phyloP scores from a whole-genome alignment of 1,140 invertebrate genomes.

The Scaptomyza hsui region DNA sequence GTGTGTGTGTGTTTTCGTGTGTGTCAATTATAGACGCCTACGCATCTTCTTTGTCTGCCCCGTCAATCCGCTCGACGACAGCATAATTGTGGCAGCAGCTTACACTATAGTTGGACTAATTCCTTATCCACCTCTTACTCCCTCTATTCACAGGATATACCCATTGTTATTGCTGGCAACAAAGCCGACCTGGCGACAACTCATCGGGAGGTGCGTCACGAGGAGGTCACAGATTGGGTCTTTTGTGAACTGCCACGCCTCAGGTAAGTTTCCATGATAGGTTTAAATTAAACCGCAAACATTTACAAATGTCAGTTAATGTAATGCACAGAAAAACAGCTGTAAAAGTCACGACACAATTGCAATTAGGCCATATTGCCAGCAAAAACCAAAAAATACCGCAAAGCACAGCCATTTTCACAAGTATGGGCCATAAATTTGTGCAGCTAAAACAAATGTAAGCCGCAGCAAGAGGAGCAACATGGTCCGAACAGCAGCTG shows the following conservation, averaged over 20 bases:
- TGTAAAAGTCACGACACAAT: constrained; percentile 15
- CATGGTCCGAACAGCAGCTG: constrained; percentile 7
- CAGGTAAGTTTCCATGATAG: constrained; percentile 84
- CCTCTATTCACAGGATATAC: constrained; percentile 87
- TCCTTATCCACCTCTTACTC: constrained; percentile 1
- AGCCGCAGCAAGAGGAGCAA: not conserved
- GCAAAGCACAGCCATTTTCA: constrained; percentile 63
- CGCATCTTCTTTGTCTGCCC: constrained; percentile 37
- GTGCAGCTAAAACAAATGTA: constrained; percentile 24
- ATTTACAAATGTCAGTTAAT: constrained; percentile 22
- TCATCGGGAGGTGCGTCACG: constrained; percentile 88
- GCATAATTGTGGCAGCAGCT: constrained; percentile 1
- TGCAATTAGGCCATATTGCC: constrained; percentile 58
- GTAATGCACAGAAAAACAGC: constrained; percentile 31
- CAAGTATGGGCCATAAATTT: constrained; percentile 65
- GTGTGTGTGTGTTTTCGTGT: constrained; percentile 41
- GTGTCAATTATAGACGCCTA: constrained; percentile 63
- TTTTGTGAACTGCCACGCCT: constrained; percentile 90
- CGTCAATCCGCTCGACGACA: constrained; percentile 1
- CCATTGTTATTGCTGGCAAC: constrained; percentile 94
- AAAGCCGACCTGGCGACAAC: constrained; percentile 90
- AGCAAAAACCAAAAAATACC: constrained; percentile 51
- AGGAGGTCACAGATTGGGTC: constrained; percentile 92
- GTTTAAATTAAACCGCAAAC: constrained; percentile 30
- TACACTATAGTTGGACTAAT: constrained; percentile 48